Conservation (phyloP, 2,888 invertebrate genomes). For the Oscheius sp. region DNA sequence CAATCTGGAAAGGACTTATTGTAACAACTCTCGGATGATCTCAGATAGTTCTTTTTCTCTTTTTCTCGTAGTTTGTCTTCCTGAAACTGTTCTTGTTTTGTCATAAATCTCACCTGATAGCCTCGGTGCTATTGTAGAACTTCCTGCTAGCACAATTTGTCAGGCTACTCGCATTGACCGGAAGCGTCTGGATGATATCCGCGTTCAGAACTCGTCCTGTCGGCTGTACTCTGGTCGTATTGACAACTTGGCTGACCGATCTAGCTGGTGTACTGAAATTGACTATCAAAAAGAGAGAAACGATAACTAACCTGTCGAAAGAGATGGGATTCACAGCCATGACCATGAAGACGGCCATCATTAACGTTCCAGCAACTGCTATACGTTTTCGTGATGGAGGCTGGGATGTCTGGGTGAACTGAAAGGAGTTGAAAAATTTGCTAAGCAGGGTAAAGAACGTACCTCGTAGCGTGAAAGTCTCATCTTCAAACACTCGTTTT, state of each 20-base stretch:
- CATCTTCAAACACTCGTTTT: slow-evolving; percentile 43
- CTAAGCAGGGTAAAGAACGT: neutral
- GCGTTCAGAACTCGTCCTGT: slow-evolving; percentile 14
- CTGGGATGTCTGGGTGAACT: no score
- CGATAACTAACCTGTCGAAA: neutral
- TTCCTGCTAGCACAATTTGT: slow-evolving; percentile 23
- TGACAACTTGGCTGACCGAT: neutral
- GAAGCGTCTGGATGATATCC: neutral
- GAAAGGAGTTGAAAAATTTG: no score
- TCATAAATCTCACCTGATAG: slow-evolving; percentile 29
- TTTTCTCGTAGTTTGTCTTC: no score
- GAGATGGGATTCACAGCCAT: slow-evolving; percentile 29
- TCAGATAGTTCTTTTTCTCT: no score
- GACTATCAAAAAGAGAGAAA: neutral
- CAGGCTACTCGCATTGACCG: neutral
- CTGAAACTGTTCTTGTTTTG: no score
- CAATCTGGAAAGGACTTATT: slow-evolving; percentile 50
- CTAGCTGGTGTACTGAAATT: neutral
- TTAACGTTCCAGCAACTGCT: slow-evolving; percentile 43
- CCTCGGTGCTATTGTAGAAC: slow-evolving; percentile 38
- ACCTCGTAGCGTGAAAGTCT: slow-evolving; percentile 41
- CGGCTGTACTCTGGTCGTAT: neutral
- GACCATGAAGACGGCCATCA: slow-evolving; percentile 48
- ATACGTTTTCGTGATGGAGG: slow-evolving; percentile 30
- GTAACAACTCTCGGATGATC: neutral